phyloP scores from a whole-genome alignment of 2,113 vertebrate species.

The Ariopsis seemanni region DNA sequence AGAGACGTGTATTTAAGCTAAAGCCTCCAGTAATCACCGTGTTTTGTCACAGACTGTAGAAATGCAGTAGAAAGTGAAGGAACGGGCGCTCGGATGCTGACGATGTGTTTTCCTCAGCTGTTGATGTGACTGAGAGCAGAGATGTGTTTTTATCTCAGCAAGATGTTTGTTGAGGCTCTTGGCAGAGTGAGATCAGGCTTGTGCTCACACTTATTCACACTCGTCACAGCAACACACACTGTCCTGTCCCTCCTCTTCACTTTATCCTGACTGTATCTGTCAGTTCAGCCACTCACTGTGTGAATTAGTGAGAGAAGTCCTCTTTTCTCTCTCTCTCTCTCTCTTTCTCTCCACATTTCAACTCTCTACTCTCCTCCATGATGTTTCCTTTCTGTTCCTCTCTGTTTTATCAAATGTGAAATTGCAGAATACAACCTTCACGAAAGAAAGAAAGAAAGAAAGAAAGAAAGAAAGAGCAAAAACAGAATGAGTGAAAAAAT shows the following conservation, averaged over 20 bases:
- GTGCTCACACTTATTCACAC: constrained; percentile 18
- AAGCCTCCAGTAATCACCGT: not conserved
- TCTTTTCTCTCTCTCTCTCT: no score
- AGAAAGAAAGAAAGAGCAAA: no score
- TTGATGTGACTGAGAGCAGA: not conserved
- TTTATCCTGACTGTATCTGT: constrained; percentile 9
- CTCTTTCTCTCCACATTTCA: not conserved
- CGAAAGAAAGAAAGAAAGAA: not conserved
- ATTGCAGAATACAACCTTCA: not conserved
- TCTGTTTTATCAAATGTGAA: not conserved
- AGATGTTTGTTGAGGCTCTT: constrained; percentile 4
- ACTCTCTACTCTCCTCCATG: not conserved
- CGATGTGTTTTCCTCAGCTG: not conserved
- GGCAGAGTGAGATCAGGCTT: constrained; percentile 7
- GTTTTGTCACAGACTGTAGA: not conserved
- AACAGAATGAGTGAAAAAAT: no score
- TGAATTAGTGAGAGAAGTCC: not conserved
- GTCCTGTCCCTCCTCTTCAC: not conserved
- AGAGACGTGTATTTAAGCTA: not conserved
- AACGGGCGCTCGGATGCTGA: not conserved
- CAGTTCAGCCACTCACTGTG: not conserved
- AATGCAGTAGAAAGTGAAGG: not conserved
- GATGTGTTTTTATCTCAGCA: not conserved
- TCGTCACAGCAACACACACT: constrained; percentile 5
- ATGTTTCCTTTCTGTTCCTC: not conserved